phyloP scores from a whole-genome alignment of 2,113 vertebrate species.

The Scopus umbretta region DNA sequence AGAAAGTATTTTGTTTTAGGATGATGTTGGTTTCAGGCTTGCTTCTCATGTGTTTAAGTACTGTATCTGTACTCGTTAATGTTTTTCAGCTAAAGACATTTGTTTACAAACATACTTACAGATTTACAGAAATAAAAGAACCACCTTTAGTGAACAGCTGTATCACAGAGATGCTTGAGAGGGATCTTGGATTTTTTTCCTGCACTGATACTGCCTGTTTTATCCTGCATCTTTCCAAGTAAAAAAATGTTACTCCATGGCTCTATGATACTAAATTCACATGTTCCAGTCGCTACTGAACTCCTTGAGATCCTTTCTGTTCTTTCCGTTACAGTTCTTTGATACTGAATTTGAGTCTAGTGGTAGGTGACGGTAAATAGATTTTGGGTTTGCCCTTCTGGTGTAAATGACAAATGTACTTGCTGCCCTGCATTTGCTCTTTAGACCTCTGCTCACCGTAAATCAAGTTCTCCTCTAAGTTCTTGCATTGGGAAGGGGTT shows the following conservation, averaged over 20 bases:
- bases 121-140: background rate
- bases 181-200: background rate
- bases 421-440: background rate
- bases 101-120: background rate
- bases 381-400: background rate
- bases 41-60: background rate
- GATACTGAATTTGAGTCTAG: background rate
- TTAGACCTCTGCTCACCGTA: background rate
- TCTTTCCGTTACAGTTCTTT: background rate
- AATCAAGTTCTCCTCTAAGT: background rate
- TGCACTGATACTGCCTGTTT: background rate
- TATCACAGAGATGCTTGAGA: background rate
- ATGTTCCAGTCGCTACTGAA: background rate
- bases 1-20: background rate
- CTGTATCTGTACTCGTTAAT: background rate
- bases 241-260: fast-evolving
- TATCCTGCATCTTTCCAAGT: background rate
- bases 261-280: background rate
- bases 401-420: background rate
- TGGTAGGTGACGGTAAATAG: background rate
- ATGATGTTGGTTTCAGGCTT: background rate
- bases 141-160: background rate
- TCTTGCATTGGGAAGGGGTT: background rate
- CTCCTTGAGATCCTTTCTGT: background rate
- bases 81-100: background rate